Base-by-base conservation (phyloP, 2,888 invertebrate genomes). In the Agrotis ipsilon region DNA sequence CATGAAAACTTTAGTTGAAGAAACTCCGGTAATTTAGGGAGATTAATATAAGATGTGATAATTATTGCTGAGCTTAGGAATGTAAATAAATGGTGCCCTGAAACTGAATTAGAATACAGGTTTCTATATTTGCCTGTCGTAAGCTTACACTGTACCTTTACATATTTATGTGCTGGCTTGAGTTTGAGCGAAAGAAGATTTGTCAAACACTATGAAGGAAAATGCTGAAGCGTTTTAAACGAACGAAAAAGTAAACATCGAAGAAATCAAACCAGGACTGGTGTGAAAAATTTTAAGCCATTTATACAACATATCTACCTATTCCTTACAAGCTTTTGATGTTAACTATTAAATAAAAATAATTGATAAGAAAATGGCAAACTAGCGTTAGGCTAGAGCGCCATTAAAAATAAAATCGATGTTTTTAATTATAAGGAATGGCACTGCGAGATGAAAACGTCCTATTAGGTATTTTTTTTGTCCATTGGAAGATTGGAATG, bases 101-200 rank as follows among this genome's bases (percentile, higher is more conserved):
- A 65, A 18, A 72, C 72, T 59, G 16, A 69, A 27, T n/a, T 71
- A 78, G 18, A 78, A 78, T 62, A 62, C 49, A 59, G 48, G 61
- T 61, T 57, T 1, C 16, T 39, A n/a, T 58, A 57, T 54, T 55
- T 19, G 48, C 69, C 55, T 60, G 51, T 58, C 46, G 16, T 39
- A 67, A 67, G 24, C 14, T 18, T 51, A 58, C 19, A 75, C 32
- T 39, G 14, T 4, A 21, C n/a, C n/a, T n/a, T n/a, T 75, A 13
- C n/a, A 43, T 58, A 52, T 75, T 52, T 58, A 43, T 43, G 16
- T 49, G 43, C 24, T 58, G 72, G 68, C 68, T 13, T 21, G 48
- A 21, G 75, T 75, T 51, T 43, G 19, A 48, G 0, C n/a, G 54
- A n/a, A 63, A 4, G 24, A 49, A 27, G 21, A 45, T 18, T 14